Evolutionary conservation across 1,140 invertebrate genomes (phyloP).

Genomic region (Drosophila prosaltans): DNA sequence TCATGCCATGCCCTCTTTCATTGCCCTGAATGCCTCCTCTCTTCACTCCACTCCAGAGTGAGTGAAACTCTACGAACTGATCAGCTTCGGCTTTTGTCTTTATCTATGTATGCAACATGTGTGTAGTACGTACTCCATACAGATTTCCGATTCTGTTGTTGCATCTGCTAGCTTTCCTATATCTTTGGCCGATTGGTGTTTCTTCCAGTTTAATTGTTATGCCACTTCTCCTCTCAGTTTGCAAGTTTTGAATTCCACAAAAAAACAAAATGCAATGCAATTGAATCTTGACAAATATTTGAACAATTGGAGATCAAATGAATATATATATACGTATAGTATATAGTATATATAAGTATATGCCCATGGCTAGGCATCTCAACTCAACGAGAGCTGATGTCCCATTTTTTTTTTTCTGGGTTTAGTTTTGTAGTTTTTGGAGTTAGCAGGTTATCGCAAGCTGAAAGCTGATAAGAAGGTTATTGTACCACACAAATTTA

Average conservation of each 20-base stretch:
- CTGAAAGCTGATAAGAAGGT: constrained; percentile 62
- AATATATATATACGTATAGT: constrained; percentile 23
- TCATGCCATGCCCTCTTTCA: background rate
- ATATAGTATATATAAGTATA: background rate
- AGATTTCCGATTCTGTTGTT: background rate
- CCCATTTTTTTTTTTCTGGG: constrained; percentile 40
- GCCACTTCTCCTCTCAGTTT: background rate
- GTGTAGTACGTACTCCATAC: background rate
- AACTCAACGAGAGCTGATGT: constrained; percentile 41
- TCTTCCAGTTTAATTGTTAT: no score
- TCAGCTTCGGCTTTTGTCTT: background rate
- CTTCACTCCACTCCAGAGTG: background rate
- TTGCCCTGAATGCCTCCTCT: background rate
- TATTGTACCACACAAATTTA: constrained; percentile 52
- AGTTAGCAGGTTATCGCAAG: constrained; percentile 67
- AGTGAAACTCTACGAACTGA: background rate
- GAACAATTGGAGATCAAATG: background rate
- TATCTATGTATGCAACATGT: constrained; percentile 2
- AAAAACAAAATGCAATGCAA: background rate
- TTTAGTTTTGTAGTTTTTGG: constrained; percentile 48
- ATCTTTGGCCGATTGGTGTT: background rate
- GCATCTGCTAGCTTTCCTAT: background rate
- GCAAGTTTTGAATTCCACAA: no score
- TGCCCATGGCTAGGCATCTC: constrained; percentile 9
- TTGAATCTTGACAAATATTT: background rate